Conservation (phyloP, 2,797 vertebrate genomes). For the Anniella stebbinsi region DNA sequence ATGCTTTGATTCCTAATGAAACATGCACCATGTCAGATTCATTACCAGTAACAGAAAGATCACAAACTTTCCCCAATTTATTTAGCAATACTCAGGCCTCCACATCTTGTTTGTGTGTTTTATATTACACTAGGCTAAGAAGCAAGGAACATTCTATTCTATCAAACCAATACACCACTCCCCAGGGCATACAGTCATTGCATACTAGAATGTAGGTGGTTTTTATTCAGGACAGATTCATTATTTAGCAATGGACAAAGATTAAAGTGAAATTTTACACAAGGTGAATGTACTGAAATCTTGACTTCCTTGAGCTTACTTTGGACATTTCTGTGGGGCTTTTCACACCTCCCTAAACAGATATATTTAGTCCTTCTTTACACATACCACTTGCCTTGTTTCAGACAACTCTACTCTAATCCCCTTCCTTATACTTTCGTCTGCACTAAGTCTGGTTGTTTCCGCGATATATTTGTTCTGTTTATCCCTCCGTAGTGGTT, state of each 20-base stretch:
- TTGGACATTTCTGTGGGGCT: conserved; percentile 32
- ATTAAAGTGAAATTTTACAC: conserved; percentile 43
- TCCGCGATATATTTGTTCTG: background rate
- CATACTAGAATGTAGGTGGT: background rate
- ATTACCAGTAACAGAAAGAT: conserved; percentile 51
- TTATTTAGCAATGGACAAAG: conserved; percentile 49
- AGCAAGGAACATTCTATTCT: background rate
- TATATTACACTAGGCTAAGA: conserved; percentile 4
- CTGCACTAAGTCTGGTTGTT: background rate
- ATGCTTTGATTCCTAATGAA: conserved; percentile 77
- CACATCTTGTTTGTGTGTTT: background rate
- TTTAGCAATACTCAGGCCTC: conserved; percentile 23
- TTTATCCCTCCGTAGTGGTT: background rate
- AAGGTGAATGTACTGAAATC: conserved; percentile 34
- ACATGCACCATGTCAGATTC: conserved; percentile 49
- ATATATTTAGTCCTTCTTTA: background rate
- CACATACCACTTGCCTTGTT: background rate
- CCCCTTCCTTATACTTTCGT: background rate
- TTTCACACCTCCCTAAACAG: conserved; percentile 6
- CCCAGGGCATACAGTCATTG: conserved; percentile 9
- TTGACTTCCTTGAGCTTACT: background rate
- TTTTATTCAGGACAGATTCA: conserved; percentile 18
- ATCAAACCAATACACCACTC: conserved; percentile 30
- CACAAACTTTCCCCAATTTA: conserved; percentile 46
- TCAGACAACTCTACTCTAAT: background rate